Conservation (phyloP, 2,113 vertebrate species). For the Morone chrysops region DNA sequence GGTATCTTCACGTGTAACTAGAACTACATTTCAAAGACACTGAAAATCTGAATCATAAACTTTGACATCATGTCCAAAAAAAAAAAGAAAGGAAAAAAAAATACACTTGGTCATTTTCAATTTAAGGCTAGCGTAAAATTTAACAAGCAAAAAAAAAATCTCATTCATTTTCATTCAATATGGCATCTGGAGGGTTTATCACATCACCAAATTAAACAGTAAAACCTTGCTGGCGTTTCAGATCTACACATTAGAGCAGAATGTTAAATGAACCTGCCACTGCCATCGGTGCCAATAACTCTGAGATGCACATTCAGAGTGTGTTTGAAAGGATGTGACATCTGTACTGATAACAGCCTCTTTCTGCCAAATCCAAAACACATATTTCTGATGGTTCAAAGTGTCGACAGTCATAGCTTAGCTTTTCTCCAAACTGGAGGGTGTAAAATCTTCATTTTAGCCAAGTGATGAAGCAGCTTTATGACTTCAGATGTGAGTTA, state of each 20-base stretch:
- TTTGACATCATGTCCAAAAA: background rate
- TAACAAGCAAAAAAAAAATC: slow-evolving; percentile 38
- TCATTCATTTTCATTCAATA: slow-evolving; percentile 45
- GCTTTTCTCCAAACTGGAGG: slow-evolving; percentile 5
- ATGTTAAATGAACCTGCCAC: slow-evolving; percentile 13
- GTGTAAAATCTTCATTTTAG: slow-evolving; percentile 24
- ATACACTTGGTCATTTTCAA: slow-evolving; percentile 61
- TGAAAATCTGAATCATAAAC: slow-evolving; percentile 38
- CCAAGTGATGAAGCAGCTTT: slow-evolving; percentile 5
- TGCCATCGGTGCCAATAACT: background rate
- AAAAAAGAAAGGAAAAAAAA: background rate
- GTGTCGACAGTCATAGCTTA: slow-evolving; percentile 46
- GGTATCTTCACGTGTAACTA: slow-evolving; percentile 44
- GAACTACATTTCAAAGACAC: slow-evolving; percentile 54
- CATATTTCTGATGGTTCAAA: slow-evolving; percentile 13
- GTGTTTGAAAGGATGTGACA: background rate
- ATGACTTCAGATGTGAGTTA: slow-evolving; percentile 26
- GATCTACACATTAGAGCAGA: slow-evolving; percentile 30
- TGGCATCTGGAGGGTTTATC: slow-evolving; percentile 57
- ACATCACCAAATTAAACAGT: slow-evolving; percentile 51
- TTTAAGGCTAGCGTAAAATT: slow-evolving; percentile 69
- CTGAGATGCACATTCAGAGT: slow-evolving; percentile 40
- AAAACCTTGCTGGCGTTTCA: slow-evolving; percentile 58
- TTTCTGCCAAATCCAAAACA: background rate
- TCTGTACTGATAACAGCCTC: background rate